Base-by-base conservation (phyloP, 2,888 invertebrate genomes). In the Hipparchia sbordonii region DNA sequence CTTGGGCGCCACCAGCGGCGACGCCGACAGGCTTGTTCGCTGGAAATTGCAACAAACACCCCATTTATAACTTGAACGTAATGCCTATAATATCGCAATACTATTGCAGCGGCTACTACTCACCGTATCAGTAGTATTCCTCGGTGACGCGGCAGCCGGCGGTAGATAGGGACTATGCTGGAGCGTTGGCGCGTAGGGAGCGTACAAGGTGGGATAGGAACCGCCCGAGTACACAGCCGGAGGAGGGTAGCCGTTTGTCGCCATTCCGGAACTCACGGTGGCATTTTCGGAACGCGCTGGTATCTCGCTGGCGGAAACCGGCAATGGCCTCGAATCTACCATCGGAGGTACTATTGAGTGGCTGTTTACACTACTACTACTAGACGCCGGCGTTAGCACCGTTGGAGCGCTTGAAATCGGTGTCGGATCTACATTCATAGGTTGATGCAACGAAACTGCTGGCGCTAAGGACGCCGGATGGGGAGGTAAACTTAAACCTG, bases 91-190 rank as follows among this genome's bases (percentile, higher is more conserved):
- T 3, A 56, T 48, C 48, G 8, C 48, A 23, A 23, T 8, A 23
- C 9, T 3, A 8, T 9, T 8, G 8, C 68, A 46, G 61, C 6
- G 65, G 13, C 33, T 13, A 6, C 69, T 77, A 81, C 87, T 80
- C 77, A 92, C 90, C 90, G 94, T 91, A 76, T 95, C 94, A 77
- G 95, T 93, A 48, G 95, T 93, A 78, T 95, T 95, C 76, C 95
- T 94, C 46, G 96, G 95, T 60, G 96, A 95, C 62, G 95, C 95
- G 69, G 95, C 95, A 54, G 93, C 91, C 5, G 96, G 95, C 70
- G 96, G 95, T 80, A 96, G 94, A 85, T 97, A 97, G 60, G 97
- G 96, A 82, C 96, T 96, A 88, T 96, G 95, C 88, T 96, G 95
- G 77, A 96, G 87, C 72, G 96, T 95, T 74, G 96, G 95, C 73